Evolutionary conservation across 1,140 invertebrate species (phyloP).

Genomic region (Yoshiicerus persimilis): DNA sequence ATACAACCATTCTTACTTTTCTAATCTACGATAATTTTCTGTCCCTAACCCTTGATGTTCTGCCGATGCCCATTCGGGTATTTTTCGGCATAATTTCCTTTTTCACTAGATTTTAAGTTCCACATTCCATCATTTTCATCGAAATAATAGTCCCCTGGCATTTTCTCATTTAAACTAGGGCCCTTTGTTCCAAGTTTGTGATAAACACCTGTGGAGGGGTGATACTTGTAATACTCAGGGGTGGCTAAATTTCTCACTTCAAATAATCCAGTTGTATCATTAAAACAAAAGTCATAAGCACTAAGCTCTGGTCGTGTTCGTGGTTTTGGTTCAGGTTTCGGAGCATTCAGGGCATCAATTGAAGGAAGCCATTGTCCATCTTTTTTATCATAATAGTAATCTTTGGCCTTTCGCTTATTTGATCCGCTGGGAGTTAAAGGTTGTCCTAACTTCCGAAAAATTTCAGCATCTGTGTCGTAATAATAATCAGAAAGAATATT

Average conservation of each 20-base stretch:
- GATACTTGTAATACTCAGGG: background rate
- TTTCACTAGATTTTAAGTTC: background rate
- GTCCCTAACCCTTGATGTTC: background rate
- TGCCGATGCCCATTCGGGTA: background rate
- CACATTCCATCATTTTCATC: background rate
- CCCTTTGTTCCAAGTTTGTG: background rate
- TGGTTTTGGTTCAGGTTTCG: background rate
- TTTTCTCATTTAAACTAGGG: background rate
- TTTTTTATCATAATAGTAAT: background rate
- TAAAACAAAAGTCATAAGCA: background rate
- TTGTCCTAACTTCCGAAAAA: background rate
- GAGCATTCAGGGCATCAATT: background rate
- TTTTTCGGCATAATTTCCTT: background rate
- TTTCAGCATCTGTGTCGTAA: background rate
- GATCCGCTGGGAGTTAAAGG: background rate
- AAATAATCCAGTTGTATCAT: background rate
- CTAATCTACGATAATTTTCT: too few relatives aligned
- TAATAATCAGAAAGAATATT: background rate
- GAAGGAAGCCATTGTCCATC: background rate
- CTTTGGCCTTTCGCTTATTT: background rate
- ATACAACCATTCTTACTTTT: too few relatives aligned
- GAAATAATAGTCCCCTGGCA: background rate
- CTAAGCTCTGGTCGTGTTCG: background rate
- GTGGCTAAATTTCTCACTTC: background rate
- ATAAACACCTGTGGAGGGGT: background rate